Base-by-base conservation (phyloP, 1,140 invertebrate genomes). In the Zeugodacus cucurbitae region DNA sequence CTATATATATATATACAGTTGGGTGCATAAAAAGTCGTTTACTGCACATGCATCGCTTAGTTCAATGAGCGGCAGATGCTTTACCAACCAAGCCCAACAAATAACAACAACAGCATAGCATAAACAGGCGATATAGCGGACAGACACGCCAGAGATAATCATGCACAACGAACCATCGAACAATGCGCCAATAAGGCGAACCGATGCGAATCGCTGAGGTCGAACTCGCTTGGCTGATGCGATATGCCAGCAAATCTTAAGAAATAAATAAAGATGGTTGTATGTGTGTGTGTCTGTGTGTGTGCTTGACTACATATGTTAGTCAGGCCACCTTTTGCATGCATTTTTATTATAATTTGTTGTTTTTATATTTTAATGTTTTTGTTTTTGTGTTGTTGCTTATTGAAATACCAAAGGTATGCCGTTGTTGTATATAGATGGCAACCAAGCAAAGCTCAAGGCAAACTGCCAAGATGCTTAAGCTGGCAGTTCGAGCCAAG, bases 391-490 rank as follows among this genome's bases (percentile, higher is more conserved):
- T 82, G 41, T 29, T 82, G 44, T 48, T 54, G 41, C 26, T 41
- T 22, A 82, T 82, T 82, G 74, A 82, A 82, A 82, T 82, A 37
- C 74, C 74, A 82, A 82, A 41, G 37, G 70, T 70, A 67, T 67
- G 64, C 32, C 37, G 34, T 74, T 26, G 41, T 26, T 74, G 67
- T 37, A 41, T 41, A 34, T 74, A 41, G 70, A 74, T 82, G 74
- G 74, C 74, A 82, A 54, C 74, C 26, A 82, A 82, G 74, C 74
- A 82, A 82, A 82, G 74, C 74, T 82, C 74, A 82, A 82, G 74
- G 74, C 74, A 82, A 82, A 82, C 74, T 82, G 74, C 74, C 74
- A 82, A 82, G 74, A 82, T 82, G 74, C 74, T 82, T 48, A 82
- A 82, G 74, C 41, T n/a, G 74, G 74, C 41, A n/a, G 74, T 82